phyloP scores from a whole-genome alignment of 2,113 vertebrate species.

The Micronycteris hirsuta region DNA sequence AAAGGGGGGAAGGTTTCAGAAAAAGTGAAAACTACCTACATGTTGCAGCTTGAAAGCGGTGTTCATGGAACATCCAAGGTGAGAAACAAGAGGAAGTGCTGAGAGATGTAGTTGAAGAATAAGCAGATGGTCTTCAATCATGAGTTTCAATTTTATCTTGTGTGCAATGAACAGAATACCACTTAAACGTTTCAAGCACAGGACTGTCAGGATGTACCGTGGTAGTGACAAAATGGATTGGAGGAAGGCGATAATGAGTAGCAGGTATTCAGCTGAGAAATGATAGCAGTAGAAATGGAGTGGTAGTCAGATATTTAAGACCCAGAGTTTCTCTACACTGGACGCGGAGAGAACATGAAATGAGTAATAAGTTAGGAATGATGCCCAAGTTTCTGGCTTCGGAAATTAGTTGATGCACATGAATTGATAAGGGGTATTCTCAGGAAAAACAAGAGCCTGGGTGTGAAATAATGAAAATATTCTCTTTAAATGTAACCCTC shows the following conservation, averaged over 20 bases:
- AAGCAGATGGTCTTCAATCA: neutral
- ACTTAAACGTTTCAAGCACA: neutral
- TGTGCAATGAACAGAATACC: neutral
- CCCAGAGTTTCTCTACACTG: neutral
- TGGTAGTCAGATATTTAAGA: neutral
- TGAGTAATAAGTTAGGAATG: neutral
- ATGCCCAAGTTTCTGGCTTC: neutral
- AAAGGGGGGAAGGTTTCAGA: neutral
- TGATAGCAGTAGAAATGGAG: neutral
- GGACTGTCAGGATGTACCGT: neutral
- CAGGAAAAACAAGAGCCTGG: neutral
- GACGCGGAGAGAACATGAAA: neutral
- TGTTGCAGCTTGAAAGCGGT: neutral
- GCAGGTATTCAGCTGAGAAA: neutral
- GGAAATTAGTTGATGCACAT: neutral
- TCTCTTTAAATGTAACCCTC: neutral
- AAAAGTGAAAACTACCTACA: neutral
- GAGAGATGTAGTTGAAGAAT: neutral
- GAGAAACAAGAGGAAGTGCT: neutral
- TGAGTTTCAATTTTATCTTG: neutral
- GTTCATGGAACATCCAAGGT: neutral
- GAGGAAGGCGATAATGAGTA: neutral
- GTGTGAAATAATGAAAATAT: slow-evolving; percentile 8
- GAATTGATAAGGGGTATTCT: neutral
- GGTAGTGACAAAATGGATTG: neutral